Evolutionary conservation across 2,888 invertebrate species (phyloP).

Genomic region (Synanthedon tipuliformis): DNA sequence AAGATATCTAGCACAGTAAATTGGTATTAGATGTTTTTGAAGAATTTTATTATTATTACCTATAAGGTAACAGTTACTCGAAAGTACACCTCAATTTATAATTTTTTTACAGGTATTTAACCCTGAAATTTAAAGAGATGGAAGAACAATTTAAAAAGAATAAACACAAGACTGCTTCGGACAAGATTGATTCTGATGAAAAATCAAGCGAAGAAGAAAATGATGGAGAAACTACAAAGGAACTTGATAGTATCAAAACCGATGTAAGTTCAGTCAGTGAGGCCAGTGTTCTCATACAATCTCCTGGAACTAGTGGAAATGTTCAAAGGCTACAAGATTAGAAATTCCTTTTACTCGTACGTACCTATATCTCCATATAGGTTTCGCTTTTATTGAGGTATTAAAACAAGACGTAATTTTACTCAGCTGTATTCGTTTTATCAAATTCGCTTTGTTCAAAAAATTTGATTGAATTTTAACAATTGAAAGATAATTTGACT

Average conservation of each 20-base stretch:
- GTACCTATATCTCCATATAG: background rate
- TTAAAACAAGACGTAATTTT: background rate
- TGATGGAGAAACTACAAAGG: slow-evolving; percentile 15
- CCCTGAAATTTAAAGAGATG: slow-evolving; percentile 87
- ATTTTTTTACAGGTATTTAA: slow-evolving; percentile 74
- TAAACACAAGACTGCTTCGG: slow-evolving; percentile 54
- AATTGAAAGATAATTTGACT: too few relatives aligned
- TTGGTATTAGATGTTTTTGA: too few relatives aligned
- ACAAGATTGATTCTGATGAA: slow-evolving; percentile 32
- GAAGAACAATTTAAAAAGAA: slow-evolving; percentile 83
- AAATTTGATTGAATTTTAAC: too few relatives aligned
- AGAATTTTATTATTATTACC: too few relatives aligned
- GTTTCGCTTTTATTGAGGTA: background rate
- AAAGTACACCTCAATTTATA: too few relatives aligned
- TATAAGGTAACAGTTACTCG: too few relatives aligned
- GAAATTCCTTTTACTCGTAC: background rate
- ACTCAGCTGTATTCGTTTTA: too few relatives aligned
- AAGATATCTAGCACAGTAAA: too few relatives aligned
- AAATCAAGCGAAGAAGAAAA: slow-evolving; percentile 26
- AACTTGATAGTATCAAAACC: slow-evolving; percentile 12
- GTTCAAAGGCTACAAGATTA: slow-evolving; percentile 46
- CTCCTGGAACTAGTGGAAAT: slow-evolving; percentile 51
- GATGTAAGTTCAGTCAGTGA: slow-evolving; percentile 29
- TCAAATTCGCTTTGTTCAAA: too few relatives aligned
- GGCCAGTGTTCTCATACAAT: slow-evolving; percentile 44